Evolutionary conservation across 2,797 vertebrate genomes (phyloP), one percentile per base, ranked within the genome.

Genomic region (Crax fasciolata): DNA sequence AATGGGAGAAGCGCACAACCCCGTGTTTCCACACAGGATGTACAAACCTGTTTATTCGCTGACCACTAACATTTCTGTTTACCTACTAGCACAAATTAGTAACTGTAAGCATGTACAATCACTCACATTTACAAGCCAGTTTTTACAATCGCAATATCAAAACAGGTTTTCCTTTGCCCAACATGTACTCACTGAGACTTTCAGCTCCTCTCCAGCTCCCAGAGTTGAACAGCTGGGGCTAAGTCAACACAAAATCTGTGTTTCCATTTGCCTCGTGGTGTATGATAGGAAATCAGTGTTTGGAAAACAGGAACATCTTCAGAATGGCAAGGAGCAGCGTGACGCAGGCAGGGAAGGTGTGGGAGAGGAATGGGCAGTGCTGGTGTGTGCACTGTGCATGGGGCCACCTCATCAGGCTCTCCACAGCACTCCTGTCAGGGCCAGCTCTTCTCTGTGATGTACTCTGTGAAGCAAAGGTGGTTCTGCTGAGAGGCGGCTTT

Each of bases 1-100:
- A 96, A 91, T 89, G 59, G 76, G 81, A 67, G 78, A 86, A 85
- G 49, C 4, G 2, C 55, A 25, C 28, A 66, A 74, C 38, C 24
- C 39, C 2, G 3, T 48, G 4, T 79, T 92, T 90, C 75, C 68
- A 68, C 43, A 55, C 25, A 76, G 94, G 82, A 86, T 88, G 23
- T 67, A 48, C 63, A 91, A 92, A 91, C 13, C n/a, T 93, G 62
- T 87, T 95, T 89, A 21, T 86, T 92, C 76, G 48, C 84, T 84
- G 55, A 66, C 62, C 32, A 0, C 28, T 3, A 68, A 55, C 70
- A 59, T 59, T 79, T 89, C 70, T 87, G 44, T 84, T 95, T 84
- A 30, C 84, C 27, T 86, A 27, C 62, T 32, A 84, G 84, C 25
- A 93, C 84, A 89, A 81, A 88, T 89, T 81, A 84, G 51, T 58